Evolutionary conservation across 2,113 vertebrate genomes (phyloP).

Genomic region (Rattus rattus): DNA sequence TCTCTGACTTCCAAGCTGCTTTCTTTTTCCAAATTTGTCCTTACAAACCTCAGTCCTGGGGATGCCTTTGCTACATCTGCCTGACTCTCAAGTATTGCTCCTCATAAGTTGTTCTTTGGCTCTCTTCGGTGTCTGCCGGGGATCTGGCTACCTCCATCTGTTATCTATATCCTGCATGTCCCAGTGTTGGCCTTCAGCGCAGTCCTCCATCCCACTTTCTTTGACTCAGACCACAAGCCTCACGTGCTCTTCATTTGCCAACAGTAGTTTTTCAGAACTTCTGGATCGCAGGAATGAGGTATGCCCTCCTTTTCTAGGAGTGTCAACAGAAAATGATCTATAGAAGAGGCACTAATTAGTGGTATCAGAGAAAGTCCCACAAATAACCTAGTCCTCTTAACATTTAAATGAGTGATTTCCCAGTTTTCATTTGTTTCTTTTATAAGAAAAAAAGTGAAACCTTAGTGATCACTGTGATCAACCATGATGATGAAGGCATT

Average conservation of each 20-base stretch:
- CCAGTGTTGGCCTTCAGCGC: background rate
- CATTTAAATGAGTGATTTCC: background rate
- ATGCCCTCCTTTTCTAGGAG: background rate
- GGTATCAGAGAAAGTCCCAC: background rate
- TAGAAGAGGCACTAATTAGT: background rate
- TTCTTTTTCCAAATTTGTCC: background rate
- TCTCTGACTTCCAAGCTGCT: background rate
- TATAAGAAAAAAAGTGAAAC: constrained; percentile 13
- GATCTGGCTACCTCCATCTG: background rate
- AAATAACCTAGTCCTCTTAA: background rate
- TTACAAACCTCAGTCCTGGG: background rate
- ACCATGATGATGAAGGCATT: background rate
- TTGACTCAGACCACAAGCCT: background rate
- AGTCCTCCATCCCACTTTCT: background rate
- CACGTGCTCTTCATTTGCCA: background rate
- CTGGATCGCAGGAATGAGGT: background rate
- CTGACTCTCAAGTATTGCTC: background rate
- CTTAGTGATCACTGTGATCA: constrained; percentile 38
- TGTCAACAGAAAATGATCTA: background rate
- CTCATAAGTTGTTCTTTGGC: background rate
- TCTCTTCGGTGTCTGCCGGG: background rate
- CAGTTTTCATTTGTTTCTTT: constrained; percentile 27
- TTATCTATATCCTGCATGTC: background rate
- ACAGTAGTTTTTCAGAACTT: constrained; percentile 34
- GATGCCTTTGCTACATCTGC: background rate